phyloP scores from a whole-genome alignment of 2,888 invertebrate genomes.

The Cephus runcator region DNA sequence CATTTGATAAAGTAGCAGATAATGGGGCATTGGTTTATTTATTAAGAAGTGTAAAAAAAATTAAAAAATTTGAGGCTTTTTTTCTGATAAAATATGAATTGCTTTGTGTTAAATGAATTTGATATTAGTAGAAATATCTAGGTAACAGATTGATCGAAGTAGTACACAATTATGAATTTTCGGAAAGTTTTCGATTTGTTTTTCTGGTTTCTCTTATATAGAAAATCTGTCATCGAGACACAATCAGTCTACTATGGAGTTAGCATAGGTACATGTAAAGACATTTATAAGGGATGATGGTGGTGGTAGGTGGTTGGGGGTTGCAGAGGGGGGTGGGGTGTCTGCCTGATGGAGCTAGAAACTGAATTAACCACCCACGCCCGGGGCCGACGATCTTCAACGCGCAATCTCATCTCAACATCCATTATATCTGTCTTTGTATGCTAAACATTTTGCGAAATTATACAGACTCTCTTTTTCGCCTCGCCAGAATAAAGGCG shows the following conservation, averaged over 20 bases:
- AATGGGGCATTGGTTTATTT: not conserved
- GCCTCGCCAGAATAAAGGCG: not conserved
- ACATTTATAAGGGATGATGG: conserved; percentile 28
- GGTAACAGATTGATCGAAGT: not conserved
- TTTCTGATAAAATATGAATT: not conserved
- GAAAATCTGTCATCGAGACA: not conserved
- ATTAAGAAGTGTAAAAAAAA: not conserved
- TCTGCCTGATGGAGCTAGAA: conserved; percentile 39
- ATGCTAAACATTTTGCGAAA: conserved; percentile 56
- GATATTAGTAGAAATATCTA: too few species aligned
- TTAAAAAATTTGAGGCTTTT: not conserved
- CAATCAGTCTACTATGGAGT: not conserved
- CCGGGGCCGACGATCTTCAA: conserved; percentile 46
- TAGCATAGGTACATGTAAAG: conserved; percentile 6
- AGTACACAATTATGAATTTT: not conserved
- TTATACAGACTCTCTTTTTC: conserved; percentile 37
- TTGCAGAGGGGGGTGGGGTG: conserved; percentile 28
- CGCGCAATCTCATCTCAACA: conserved; percentile 52
- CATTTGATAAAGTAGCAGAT: not conserved
- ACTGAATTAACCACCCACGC: conserved; percentile 56
- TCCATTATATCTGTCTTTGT: conserved; percentile 59
- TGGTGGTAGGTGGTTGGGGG: conserved; percentile 19
- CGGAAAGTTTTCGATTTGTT: not conserved
- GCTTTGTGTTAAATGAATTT: too few species aligned
- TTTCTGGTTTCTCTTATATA: not conserved